Conservation (phyloP, 2,888 invertebrate genomes). For the Hoplodrina blanda region DNA sequence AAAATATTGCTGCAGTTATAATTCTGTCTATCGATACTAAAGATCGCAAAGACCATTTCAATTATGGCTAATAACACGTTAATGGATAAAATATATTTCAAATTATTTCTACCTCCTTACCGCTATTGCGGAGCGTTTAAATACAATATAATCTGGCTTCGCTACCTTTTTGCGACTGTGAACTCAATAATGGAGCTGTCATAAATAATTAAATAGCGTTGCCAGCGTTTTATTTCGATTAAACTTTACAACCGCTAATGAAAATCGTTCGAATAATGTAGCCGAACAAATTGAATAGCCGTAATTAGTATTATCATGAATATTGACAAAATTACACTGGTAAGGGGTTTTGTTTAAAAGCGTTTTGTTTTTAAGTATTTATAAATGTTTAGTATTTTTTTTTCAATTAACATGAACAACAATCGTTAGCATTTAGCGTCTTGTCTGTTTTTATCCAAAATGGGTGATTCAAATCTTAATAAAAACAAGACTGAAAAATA, state of each 20-base stretch:
- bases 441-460: conserved; percentile 18
- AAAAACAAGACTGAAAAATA: conserved; percentile 11
- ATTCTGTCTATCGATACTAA: conserved; percentile 29
- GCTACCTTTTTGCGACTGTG: conserved; percentile 45
- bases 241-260: conserved; percentile 54
- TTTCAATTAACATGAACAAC: conserved; percentile 25
- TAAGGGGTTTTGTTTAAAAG: conserved; percentile 34
- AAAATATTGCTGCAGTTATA: conserved; percentile 61
- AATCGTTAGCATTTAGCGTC: conserved; percentile 6
- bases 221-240: conserved; percentile 55
- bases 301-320: conserved; percentile 52
- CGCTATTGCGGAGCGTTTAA: conserved; percentile 28
- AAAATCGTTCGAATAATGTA: conserved; percentile 54
- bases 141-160: conserved; percentile 36
- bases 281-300: conserved; percentile 51
- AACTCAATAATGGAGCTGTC: conserved; percentile 54
- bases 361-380: conserved; percentile 17
- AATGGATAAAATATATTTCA: conserved; percentile 25
- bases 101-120: conserved; percentile 27
- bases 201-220: conserved; percentile 60
- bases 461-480: neutral
- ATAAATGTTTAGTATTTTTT: conserved; percentile 7
- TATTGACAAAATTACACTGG: conserved; percentile 36
- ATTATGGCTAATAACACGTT: conserved; percentile 16
- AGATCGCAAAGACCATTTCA: conserved; percentile 18